phyloP scores from a whole-genome alignment of 2,797 vertebrate species.

The Parauchenoglanis ngamensis region DNA sequence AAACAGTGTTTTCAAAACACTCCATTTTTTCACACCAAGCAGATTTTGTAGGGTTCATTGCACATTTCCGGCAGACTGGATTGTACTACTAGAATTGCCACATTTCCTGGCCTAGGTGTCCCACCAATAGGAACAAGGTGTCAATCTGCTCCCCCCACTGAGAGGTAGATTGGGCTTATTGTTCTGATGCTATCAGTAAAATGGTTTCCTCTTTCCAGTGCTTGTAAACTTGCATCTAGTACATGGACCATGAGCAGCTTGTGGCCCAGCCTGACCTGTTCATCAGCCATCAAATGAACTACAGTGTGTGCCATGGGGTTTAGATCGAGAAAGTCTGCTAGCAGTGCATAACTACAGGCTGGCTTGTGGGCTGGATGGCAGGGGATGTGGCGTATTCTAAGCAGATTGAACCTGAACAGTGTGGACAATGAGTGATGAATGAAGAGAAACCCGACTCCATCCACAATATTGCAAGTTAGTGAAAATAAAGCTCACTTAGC shows the following conservation, averaged over 20 bases:
- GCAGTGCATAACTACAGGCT: background rate
- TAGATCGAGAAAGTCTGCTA: background rate
- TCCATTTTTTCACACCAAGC: no score
- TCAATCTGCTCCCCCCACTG: background rate
- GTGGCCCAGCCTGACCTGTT: background rate
- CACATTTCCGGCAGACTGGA: no score
- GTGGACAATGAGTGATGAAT: background rate
- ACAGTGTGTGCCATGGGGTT: background rate
- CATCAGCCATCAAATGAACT: background rate
- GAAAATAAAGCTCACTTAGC: background rate
- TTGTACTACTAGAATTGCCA: background rate
- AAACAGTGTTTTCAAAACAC: no score
- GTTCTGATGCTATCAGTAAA: background rate
- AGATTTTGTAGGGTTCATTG: no score
- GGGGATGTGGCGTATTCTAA: background rate
- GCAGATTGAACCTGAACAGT: background rate
- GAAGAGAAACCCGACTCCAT: background rate
- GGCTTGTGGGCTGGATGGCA: background rate
- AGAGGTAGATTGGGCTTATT: background rate
- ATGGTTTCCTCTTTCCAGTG: background rate
- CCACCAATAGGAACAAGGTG: background rate
- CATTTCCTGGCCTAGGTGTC: no score
- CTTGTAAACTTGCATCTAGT: background rate
- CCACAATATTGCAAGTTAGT: background rate
- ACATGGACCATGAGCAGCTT: background rate